Conservation (phyloP, 2,888 invertebrate species). For the Lepidocyrtinus sp. region DNA sequence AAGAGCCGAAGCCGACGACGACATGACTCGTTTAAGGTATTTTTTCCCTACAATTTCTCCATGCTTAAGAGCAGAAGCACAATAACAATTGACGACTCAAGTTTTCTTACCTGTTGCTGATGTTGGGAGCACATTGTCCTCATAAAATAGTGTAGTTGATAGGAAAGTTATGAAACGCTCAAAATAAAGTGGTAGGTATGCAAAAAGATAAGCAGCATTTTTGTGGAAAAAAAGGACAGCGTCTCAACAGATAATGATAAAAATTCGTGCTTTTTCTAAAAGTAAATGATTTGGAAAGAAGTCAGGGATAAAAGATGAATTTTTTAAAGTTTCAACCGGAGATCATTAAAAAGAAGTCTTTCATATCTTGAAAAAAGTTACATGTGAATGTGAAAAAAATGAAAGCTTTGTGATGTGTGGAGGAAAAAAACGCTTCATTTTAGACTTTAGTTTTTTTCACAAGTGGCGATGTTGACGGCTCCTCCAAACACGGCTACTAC, state of each 20-base stretch:
- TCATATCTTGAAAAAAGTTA: constrained; percentile 21
- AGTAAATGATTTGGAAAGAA: constrained; percentile 52
- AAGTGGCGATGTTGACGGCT: neutral
- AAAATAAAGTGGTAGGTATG: neutral
- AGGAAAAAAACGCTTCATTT: neutral
- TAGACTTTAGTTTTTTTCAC: neutral
- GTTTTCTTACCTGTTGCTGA: constrained; percentile 30
- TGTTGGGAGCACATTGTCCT: neutral
- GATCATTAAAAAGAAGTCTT: neutral
- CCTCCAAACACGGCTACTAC: neutral
- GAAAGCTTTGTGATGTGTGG: constrained; percentile 6
- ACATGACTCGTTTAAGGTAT: constrained; percentile 44
- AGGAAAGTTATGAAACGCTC: no score
- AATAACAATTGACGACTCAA: constrained; percentile 29
- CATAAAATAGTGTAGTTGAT: neutral
- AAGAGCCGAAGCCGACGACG: constrained; percentile 65
- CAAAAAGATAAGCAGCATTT: neutral
- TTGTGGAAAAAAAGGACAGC: neutral
- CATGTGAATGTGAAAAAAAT: constrained; percentile 15
- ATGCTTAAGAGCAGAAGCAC: constrained; percentile 23
- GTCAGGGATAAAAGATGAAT: constrained; percentile 27
- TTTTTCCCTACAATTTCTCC: constrained; percentile 26
- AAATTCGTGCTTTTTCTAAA: constrained; percentile 41
- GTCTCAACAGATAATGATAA: constrained; percentile 23
- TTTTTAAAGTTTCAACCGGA: constrained; percentile 2